A percentile compares a stretch with the other conserved stretches of the same genome.
Conservation (phyloP, 2,797 vertebrate genomes). For the Corythornis leucogaster region DNA sequence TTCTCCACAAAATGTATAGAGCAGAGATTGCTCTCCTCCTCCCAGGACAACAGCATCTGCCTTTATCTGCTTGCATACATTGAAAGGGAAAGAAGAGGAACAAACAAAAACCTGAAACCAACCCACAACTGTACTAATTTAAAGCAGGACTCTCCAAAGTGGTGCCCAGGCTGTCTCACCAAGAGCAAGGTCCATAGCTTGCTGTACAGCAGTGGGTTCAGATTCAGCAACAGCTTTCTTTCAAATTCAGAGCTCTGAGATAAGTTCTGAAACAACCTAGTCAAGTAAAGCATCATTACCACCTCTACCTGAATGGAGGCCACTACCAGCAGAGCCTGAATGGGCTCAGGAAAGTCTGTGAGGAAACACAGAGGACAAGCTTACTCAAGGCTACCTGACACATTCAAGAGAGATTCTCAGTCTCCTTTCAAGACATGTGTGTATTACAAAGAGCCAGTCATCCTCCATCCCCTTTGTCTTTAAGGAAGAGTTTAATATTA, state of each 20-base stretch:
- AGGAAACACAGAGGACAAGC: not conserved
- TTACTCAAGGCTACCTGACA: not conserved
- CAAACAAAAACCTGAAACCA: not conserved
- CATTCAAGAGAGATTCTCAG: not conserved
- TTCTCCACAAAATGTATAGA: not conserved
- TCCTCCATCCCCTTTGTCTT: not conserved
- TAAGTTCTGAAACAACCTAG: not conserved
- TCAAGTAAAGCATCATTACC: not conserved
- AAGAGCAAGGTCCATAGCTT: accelerated
- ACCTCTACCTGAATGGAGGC: not conserved
- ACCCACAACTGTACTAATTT: not conserved
- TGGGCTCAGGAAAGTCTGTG: not conserved
- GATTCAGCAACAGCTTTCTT: not conserved
- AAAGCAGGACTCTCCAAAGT: not conserved
- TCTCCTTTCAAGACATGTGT: not conserved
- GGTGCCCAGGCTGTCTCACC: too few species aligned
- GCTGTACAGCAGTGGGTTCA: not conserved
- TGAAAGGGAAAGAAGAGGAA: not conserved
- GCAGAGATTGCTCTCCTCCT: not conserved
- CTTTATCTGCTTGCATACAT: not conserved
- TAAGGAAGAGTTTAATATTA: not conserved
- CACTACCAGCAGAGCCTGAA: not conserved
- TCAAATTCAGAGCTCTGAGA: not conserved
- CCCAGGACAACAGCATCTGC: not conserved
- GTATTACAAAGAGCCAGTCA: not conserved